Evolutionary conservation across 2,113 vertebrate species (phyloP).

Genomic region (Corythoichthys intestinalis): DNA sequence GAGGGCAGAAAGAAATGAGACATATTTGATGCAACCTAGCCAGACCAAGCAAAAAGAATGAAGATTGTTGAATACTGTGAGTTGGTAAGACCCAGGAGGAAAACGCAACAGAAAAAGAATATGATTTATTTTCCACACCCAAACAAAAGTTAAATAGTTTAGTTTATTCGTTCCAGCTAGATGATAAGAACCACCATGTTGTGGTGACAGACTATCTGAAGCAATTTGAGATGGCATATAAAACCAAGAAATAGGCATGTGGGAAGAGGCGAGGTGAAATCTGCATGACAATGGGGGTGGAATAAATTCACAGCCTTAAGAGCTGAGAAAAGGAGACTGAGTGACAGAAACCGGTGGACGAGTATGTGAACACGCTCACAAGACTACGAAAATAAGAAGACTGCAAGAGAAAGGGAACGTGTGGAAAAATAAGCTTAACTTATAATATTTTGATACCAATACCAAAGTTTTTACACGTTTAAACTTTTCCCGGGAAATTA

Average conservation of each 20-base stretch:
- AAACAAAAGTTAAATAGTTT: background rate
- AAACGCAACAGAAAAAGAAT: background rate
- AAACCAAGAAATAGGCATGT: slow-evolving; percentile 13
- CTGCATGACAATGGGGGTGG: slow-evolving; percentile 15
- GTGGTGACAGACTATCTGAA: slow-evolving; percentile 12
- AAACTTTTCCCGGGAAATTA: background rate
- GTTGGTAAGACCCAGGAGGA: background rate
- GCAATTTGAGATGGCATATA: slow-evolving; percentile 15
- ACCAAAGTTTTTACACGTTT: too few relatives aligned
- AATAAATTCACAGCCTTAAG: slow-evolving; percentile 14
- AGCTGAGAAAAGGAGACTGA: slow-evolving; percentile 27
- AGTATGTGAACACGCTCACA: slow-evolving; percentile 10
- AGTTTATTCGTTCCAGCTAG: slow-evolving; percentile 15
- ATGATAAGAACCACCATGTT: slow-evolving; percentile 9
- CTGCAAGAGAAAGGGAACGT: slow-evolving; percentile 21
- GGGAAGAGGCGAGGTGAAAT: slow-evolving; percentile 32
- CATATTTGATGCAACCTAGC: background rate
- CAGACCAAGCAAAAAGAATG: background rate
- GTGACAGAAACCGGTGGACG: slow-evolving; percentile 16
- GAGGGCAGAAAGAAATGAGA: background rate
- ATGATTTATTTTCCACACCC: slow-evolving; percentile 10
- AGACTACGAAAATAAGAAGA: slow-evolving; percentile 19
- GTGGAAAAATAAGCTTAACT: slow-evolving; percentile 41
- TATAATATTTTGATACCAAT: slow-evolving; percentile 14
- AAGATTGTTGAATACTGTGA: background rate